These are phyloP conservation scores for Tadarida brasiliensis DNA, from an alignment of 2,797 vertebrate species.

Conservation along the genomic window DNA sequence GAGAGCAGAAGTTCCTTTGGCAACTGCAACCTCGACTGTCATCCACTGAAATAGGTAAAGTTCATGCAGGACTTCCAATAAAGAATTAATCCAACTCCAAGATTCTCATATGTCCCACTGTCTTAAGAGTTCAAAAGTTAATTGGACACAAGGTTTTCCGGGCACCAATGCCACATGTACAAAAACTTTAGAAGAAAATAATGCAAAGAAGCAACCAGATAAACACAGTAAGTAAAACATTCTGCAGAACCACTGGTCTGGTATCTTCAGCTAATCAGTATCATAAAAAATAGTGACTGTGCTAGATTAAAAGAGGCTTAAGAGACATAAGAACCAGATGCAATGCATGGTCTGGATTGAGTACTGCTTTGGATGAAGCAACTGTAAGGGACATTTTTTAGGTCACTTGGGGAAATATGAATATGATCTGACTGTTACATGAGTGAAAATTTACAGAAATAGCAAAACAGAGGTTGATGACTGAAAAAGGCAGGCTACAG, in stretches of 20 bases:
- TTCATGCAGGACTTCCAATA: background rate
- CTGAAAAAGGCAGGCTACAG: constrained; percentile 13
- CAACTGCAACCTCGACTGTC: constrained; percentile 24
- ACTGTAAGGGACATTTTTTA: constrained; percentile 55
- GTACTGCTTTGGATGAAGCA: constrained; percentile 56
- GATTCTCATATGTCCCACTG: background rate
- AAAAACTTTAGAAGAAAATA: constrained; percentile 64
- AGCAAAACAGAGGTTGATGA: constrained; percentile 55
- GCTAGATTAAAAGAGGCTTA: constrained; percentile 58
- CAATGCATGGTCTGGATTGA: background rate
- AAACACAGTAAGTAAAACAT: constrained; percentile 28
- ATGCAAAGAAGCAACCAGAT: background rate
- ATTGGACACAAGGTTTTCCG: background rate
- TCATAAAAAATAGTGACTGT: constrained; percentile 16
- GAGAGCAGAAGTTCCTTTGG: background rate
- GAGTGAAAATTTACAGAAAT: constrained; percentile 55
- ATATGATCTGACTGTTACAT: constrained; percentile 41
- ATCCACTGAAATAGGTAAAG: background rate
- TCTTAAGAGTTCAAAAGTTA: constrained; percentile 56
- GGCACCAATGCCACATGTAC: background rate
- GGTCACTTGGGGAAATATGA: constrained; percentile 59
- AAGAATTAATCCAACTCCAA: constrained; percentile 47
- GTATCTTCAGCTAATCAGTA: background rate
- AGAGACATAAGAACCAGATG: constrained; percentile 18
- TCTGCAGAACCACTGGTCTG: constrained; percentile 13